Base-by-base conservation (phyloP, 2,888 invertebrate species). In the Drosophila peninsularis region DNA sequence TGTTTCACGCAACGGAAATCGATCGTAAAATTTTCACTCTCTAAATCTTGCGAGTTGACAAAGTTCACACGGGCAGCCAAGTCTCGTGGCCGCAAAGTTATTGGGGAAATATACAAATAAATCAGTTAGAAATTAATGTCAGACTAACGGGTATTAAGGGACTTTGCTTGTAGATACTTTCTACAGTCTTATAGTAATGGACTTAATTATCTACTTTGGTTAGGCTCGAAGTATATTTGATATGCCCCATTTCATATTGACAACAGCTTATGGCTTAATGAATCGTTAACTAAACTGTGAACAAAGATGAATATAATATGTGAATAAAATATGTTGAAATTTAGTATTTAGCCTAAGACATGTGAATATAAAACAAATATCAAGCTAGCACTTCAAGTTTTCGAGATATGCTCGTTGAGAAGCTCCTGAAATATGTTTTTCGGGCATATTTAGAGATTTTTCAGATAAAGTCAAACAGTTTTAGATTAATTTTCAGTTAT, bases 1-100 rank as follows among this genome's bases (percentile, higher is more conserved):
- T 62, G 72, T 72, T 61, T 5, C 47, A 30, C 19, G 36, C 64
- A 71, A 62, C 79, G 84, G 84, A 83, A 83, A 86, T 80, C 75
- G 78, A 78, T 83, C 82, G 71, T 83, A 66, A 83, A 81, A 62
- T 66, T 67, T 72, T 76, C 66, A 73, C 62, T 71, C 55, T 65
- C 34, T 32, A 57, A 54, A 45, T 58, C n/a, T 36, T 13, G n/a
- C 36, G n/a, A 50, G 39, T 66, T 78, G 70, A 75, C 75, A 78
- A 67, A 67, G 71, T 85, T 82, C 75, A 71, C 78, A 82, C 82
- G 76, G 53, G 37, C 5, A 10, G 10, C 1, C 9, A 34, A 55
- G 54, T n/a, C 24, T 49, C 41, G 52, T 58, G 61, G 36, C 56
- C 11, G 4, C 34, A 47, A 42, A 11, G 5, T 30, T 61, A 45